A percentile compares a stretch with the other conserved stretches of the same genome.
phyloP scores from a whole-genome alignment of 2,888 invertebrate species.

The Ormyrus pomaceus region DNA sequence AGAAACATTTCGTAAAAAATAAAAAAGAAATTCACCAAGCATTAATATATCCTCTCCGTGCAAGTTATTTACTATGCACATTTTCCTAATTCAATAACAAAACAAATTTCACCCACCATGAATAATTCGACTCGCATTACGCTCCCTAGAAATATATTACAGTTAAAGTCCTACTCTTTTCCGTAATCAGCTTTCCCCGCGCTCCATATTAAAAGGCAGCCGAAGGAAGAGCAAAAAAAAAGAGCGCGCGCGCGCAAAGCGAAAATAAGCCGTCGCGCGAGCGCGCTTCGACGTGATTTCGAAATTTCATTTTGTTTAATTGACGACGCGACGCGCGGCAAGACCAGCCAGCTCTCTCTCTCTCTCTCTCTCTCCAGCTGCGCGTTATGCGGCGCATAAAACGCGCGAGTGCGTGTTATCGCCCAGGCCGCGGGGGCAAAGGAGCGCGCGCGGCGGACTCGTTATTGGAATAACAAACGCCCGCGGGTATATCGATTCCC shows the following conservation, averaged over 20 bases:
- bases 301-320: conserved; percentile 50
- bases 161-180: no score
- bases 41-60: neutral
- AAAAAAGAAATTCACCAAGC: no score
- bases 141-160: no score
- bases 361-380: no score
- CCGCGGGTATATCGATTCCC: conserved; percentile 23
- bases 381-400: neutral
- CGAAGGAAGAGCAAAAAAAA: neutral
- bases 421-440: conserved; percentile 19
- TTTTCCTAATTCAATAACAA: no score
- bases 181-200: neutral
- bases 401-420: conserved; percentile 1
- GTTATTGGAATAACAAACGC: conserved; percentile 52
- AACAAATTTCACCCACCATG: no score
- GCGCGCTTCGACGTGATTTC: neutral
- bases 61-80: neutral
- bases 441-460: conserved; percentile 8
- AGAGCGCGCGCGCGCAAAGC: no score
- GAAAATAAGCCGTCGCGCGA: no score
- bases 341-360: neutral
- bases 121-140: no score
- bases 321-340: conserved; percentile 2
- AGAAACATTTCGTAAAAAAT: no score
- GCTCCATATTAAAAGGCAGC: neutral